Percentiles rank a stretch among this genome's conserved stretches.
Evolutionary conservation across 2,797 vertebrate species (phyloP).

Genomic region (Neopelma chrysocephalum): DNA sequence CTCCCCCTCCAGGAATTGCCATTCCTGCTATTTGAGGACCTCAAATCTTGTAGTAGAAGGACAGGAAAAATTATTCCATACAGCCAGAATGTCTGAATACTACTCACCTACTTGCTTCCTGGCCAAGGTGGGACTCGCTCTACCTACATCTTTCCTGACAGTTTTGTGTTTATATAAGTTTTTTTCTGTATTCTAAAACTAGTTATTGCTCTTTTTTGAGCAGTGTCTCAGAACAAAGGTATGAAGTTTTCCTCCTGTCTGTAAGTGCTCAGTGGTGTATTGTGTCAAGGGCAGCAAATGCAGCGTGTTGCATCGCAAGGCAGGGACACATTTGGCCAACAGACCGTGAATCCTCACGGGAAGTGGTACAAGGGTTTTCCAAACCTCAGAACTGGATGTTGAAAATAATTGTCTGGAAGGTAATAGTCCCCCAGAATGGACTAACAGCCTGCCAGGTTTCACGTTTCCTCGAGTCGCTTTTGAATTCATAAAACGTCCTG

Average conservation of each 20-base stretch:
- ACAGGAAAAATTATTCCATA: neutral
- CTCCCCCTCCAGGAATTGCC: neutral
- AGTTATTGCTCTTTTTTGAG: neutral
- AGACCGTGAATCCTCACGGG: neutral
- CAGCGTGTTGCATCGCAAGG: neutral
- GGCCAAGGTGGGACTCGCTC: neutral
- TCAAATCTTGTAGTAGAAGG: neutral
- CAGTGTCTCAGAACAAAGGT: neutral
- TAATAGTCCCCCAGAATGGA: constrained; percentile 21
- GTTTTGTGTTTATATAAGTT: neutral
- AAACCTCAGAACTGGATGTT: constrained; percentile 4
- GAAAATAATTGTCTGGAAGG: constrained; percentile 34
- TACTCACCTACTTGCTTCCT: neutral
- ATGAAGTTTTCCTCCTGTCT: neutral
- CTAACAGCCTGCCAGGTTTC: constrained; percentile 11
- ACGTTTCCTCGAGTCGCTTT: neutral
- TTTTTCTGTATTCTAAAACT: neutral
- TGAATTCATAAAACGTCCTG: neutral
- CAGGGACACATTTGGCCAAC: neutral
- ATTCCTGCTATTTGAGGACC: neutral
- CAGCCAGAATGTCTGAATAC: neutral
- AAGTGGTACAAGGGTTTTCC: constrained; percentile 2
- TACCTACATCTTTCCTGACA: neutral
- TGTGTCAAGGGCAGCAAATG: neutral
- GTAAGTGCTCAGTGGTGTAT: neutral